Evolutionary conservation across 2,888 invertebrate genomes (phyloP), one percentile per base, ranked within the genome.

Genomic region (Sarcophaga subvicina): DNA sequence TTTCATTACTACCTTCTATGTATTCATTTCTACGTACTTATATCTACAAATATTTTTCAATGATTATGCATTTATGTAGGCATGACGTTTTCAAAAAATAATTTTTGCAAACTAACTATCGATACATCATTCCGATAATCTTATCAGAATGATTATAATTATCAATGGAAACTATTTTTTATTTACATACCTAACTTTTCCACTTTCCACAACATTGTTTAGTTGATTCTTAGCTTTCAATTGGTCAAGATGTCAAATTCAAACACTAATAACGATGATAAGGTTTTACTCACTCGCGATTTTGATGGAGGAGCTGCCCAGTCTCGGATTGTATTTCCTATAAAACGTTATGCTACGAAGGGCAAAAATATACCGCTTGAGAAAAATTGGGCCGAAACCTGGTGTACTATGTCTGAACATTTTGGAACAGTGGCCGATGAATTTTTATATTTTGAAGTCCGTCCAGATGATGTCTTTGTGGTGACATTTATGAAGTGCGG

Each of bases 401-500:
- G 87, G 84, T 85, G 86, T 37, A 86, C 84, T 54, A 14, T 54
- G 0, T n/a, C 88, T 4, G 84, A 88, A 0, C 11, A 47, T 25
- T 88, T 86, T 47, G 83, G 84, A 14, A 63, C 77, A 3, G 11
- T 78, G 45, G 73, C 78, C 5, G 54, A 78, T 14, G 63, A 84
- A 6, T 80, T 88, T 12, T 77, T 82, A 22, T 45, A 90, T 70
- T 89, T 90, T 17, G 77, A 89, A 62, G 81, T 90, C 4, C 82
- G 84, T 3, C 8, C 75, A 6, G 89, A 90, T 86, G 90, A 90
- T 54, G 85, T 90, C 0, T 90, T 89, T 71, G 73, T 90, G 17
- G 84, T 88, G 2, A 88, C 90, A 6, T 85, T 82, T 83, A 85
- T 89, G 22, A 90, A 89, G 66, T 81, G 88, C 70, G 90, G 90